Evolutionary conservation across 2,113 vertebrate species (phyloP), one percentile per base, ranked within the genome.

Genomic region (Apeltes quadracus): DNA sequence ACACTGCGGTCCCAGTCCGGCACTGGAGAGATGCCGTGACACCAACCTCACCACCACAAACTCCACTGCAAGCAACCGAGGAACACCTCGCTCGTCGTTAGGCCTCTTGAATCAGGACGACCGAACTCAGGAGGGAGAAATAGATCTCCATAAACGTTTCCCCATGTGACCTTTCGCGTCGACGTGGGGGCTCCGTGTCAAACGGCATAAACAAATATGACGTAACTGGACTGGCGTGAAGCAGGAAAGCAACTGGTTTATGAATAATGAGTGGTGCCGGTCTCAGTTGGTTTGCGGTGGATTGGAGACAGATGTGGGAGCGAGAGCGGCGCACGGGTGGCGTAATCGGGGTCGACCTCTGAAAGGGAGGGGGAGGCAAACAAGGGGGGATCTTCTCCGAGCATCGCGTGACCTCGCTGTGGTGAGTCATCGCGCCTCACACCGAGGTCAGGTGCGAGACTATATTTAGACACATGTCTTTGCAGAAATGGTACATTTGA

Each of bases 291-390:
- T 81, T 89, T 84, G 64, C 59, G 0, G 79, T 61, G 53, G 63
- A 94, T 91, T 90, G 87, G 84, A 92, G 79, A 81, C 93, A 94
- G 91, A 91, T 89, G 90, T 91, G 66, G 57, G 73, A 61, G 81
- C 69, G 79, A 69, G 63, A 86, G 77, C 76, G 85, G 74, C 67
- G 54, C 84, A 86, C 80, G 86, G 86, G 88, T 90, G 92, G 89
- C 39, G 90, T 87, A 86, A 92, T 91, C 81, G 87, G 81, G 91
- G 86, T 91, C 89, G 82, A 75, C 62, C 81, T 85, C 77, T 82
- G 23, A 58, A n/a, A 20, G 20, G 71, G 84, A 85, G 78, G 79
- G 66, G 75, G 62, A 74, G 46, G 72, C 83, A 87, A 88, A 88
- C 81, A 88, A 29, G 29, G 80, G 69, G 78, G 63, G 68, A 69